A percentile compares a stretch with the other conserved stretches of the same genome.
These are phyloP conservation scores for Rynchops niger DNA, from an alignment of 2,113 vertebrate species.

Conservation along the genomic window DNA sequence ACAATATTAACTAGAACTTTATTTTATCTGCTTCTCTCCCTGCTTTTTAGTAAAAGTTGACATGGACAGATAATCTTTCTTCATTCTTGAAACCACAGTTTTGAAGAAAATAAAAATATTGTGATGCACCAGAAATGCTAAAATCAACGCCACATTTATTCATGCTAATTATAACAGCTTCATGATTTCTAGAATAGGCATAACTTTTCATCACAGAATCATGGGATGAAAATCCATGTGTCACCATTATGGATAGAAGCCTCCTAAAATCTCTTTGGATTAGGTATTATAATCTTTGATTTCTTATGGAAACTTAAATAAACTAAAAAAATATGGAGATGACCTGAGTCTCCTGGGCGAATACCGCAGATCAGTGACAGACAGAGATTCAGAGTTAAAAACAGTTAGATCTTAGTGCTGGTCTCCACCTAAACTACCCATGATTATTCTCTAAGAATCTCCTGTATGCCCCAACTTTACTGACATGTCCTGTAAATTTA, in stretches of 20 bases:
- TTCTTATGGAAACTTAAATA: neutral
- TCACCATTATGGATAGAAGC: neutral
- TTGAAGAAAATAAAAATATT: neutral
- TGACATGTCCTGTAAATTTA: accelerated
- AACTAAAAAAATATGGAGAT: neutral
- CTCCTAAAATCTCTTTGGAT: neutral
- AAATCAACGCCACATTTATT: neutral
- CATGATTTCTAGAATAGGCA: neutral
- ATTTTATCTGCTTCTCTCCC: neutral
- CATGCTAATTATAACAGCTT: neutral
- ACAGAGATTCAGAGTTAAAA: neutral
- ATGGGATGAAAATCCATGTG: neutral
- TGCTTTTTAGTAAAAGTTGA: neutral
- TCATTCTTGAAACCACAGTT: neutral
- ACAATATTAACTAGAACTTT: neutral
- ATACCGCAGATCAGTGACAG: neutral
- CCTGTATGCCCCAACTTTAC: neutral
- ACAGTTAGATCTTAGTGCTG: accelerated
- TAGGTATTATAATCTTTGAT: neutral
- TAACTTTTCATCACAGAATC: neutral
- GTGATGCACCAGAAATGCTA: neutral
- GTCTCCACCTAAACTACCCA: neutral
- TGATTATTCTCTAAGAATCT: neutral
- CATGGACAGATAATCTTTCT: neutral
- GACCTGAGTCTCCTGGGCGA: neutral